Evolutionary conservation across 2,888 invertebrate genomes (phyloP), one percentile per base, ranked within the genome.

Genomic region (Disparrhopalites patrizii): DNA sequence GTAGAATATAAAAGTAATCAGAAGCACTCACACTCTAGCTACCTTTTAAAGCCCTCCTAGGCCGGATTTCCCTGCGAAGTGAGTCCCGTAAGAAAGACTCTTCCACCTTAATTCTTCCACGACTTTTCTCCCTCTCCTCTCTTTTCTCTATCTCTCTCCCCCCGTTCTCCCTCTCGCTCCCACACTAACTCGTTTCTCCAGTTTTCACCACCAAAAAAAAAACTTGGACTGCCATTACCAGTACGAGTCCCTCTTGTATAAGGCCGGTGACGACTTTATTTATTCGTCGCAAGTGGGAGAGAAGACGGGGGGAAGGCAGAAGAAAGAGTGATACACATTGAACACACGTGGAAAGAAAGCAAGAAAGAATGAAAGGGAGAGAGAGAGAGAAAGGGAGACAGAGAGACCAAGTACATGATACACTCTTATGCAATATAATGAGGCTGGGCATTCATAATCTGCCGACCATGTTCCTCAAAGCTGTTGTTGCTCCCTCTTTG

Each of bases 1-100:
- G 56, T 65, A 65, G 66, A 69, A 68, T 71, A 69, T 68, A 68
- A 71, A 71, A 69, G 73, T 71, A 71, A 69, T 69, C 72, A 62
- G 62, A 33, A 54, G 50, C 43, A 47, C 28, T 27, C 50, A 50
- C 60, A 43, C 36, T 47, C 55, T 56, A 50, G 36, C 56, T 58
- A 54, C 50, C 50, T 67, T 68, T 63, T 63, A 66, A 64, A 68
- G 66, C 68, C 61, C 68, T 64, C 57, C 40, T 52, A 64, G 61
- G 63, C 66, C 66, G 61, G 64, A 60, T 63, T 66, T 60, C 61
- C 68, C 62, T 60, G 33, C 38, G 40, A 40, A 30, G 28, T 54
- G 51, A 27, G 52, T 31, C 54, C 30, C 33, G 31, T 31, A 54
- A 30, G 54, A 54, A 54, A 54, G 13, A 31, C 31, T 52, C 52